Conservation (phyloP, 1,140 invertebrate genomes). For the Atta colombica region DNA sequence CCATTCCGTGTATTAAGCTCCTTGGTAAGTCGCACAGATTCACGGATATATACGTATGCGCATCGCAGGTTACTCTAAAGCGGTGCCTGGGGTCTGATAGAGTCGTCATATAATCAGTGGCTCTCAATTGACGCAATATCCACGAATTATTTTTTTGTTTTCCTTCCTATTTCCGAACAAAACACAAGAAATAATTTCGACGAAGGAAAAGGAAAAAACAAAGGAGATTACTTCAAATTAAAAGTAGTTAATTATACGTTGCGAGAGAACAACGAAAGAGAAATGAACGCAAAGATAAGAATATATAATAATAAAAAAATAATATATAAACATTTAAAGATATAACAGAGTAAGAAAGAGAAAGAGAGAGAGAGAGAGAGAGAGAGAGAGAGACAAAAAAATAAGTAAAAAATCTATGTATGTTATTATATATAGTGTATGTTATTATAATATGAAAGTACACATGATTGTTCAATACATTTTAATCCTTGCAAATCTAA, state of each 20-base stretch:
- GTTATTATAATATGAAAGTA: background rate
- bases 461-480: background rate
- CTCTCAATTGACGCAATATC: slow-evolving; percentile 74
- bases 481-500: background rate
- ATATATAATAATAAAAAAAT: background rate
- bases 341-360: too few species aligned
- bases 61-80: slow-evolving; percentile 70
- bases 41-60: slow-evolving; percentile 56
- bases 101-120: slow-evolving; percentile 81
- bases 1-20: slow-evolving; percentile 38
- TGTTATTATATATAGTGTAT: background rate
- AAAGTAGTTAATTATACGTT: background rate
- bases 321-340: too few species aligned
- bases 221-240: background rate
- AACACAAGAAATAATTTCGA: background rate
- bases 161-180: background rate
- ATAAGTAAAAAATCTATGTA: background rate
- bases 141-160: slow-evolving; percentile 13
- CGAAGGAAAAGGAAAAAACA: too few species aligned
- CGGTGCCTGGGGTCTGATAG: slow-evolving; percentile 75
- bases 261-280: background rate
- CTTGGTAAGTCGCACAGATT: slow-evolving; percentile 54
- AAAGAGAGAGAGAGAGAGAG: too few species aligned
- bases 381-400: background rate
- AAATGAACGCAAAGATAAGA: background rate